Evolutionary conservation across 1,140 invertebrate genomes (phyloP), one percentile per base, ranked within the genome.

Genomic region (Anoplophora glabripennis): DNA sequence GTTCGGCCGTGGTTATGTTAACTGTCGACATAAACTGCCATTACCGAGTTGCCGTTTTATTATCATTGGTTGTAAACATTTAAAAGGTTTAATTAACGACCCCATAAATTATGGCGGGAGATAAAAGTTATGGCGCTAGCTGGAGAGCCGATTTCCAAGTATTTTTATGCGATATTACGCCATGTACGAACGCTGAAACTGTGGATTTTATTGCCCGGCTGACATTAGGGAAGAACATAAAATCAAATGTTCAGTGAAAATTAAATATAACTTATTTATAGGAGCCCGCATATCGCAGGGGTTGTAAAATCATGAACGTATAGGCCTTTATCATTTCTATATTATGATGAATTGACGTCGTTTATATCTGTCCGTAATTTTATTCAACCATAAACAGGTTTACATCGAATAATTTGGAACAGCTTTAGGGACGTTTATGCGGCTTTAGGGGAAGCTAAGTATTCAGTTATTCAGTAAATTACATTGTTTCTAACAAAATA

Each of bases 51-150:
- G 41, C 36, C 51, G 51, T 59, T 59, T 54, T 59, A 53, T 62
- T 62, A 58, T 63, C 56, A 35, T 42, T 17, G 47, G 44, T 48
- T 49, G 52, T 63, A 63, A 63, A 63, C 57, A 55, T 59, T 63
- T 63, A 59, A 55, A 60, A 59, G 57, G 61, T 56, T 60, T 60
- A 63, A 63, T 63, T 63, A 63, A 63, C 57, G 61, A 47, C 42
- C 52, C n/a, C 57, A 53, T 63, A 63, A 63, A 59, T 63, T 56
- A 53, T 54, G 40, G 38, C 28, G n/a, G 12, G 18, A 15, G 46
- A 33, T 49, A 28, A 40, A 57, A 41, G 46, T 48, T 34, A 49
- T 57, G 46, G 18, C 7, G 53, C 12, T 36, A 11, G 3, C 10
- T 45, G 42, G 8, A 34, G 34, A 11, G 18, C 28, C 28, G 21